Evolutionary conservation across 2,797 vertebrate genomes (phyloP), one percentile per base, ranked within the genome.

Genomic region (Discoglossus pictus): DNA sequence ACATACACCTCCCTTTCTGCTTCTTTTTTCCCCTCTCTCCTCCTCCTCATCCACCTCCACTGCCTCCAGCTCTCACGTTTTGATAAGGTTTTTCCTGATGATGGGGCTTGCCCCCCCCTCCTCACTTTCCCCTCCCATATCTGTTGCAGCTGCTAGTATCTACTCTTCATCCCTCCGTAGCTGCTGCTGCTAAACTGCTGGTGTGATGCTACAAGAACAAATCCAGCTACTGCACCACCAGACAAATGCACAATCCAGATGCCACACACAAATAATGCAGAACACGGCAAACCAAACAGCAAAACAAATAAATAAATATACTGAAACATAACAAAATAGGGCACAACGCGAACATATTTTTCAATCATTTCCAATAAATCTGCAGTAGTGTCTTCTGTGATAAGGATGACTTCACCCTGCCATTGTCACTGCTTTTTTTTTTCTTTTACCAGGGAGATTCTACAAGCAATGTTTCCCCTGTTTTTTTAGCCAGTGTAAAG

Each of bases 51-150:
- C 46, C 46, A 38, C 52, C 59, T 9, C 54, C 68, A 72, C 17
- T 67, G 56, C 65, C 65, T 60, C 9, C 58, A 61, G 27, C 23
- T 55, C 58, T 61, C 56, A 68, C 48, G 20, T 61, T 68, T 60
- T 60, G 38, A 34, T 52, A 52, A 68, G 50, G 47, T 60, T 43
- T n/a, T n/a, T 60, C 55, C 65, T 34, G 35, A 68, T 40, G 35
- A 50, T 52, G 43, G 36, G 24, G 35, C 12, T 47, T 44, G 7
- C 35, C 12, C 11, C 16, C 16, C 42, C 27, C 39, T 8, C 23
- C 50, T 36, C 16, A 9, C 17, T 46, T 10, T 36, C 21, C 56
- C 60, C 71, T 25, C 36, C 65, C 52, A 18, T 42, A 51, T 24
- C 24, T 50, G 59, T 38, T 63, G 64, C 51, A 43, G 52, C 59